Evolutionary conservation across 2,113 vertebrate genomes (phyloP).

Genomic region (Pantherophis guttatus): DNA sequence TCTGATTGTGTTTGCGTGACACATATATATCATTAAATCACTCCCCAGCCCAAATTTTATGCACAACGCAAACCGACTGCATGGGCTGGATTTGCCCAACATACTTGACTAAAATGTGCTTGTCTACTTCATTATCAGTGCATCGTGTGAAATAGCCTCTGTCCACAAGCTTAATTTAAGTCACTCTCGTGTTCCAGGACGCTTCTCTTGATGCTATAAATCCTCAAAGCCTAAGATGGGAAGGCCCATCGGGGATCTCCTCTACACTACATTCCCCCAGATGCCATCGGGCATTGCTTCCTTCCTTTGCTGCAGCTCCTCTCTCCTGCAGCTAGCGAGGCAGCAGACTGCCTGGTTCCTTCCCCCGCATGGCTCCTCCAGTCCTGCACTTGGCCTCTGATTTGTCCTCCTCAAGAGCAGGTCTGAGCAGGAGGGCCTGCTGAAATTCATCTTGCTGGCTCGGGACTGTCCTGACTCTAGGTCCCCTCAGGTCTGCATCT

Average conservation of each 20-base stretch:
- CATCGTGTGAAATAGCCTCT: not conserved
- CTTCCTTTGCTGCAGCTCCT: not conserved
- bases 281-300: not conserved
- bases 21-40: not conserved
- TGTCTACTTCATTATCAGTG: not conserved
- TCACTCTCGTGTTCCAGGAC: not conserved
- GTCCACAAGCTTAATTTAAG: not conserved
- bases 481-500: not conserved
- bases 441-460: not conserved
- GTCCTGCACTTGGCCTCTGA: not conserved
- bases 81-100: not conserved
- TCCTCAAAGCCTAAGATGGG: not conserved
- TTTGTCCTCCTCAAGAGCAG: not conserved
- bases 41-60: not conserved
- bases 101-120: not conserved
- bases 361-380: not conserved
- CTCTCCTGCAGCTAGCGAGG: not conserved
- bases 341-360: not conserved
- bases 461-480: not conserved
- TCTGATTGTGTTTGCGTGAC: not conserved
- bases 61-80: not conserved
- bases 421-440: no score
- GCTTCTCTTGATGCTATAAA: not conserved
- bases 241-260: not conserved
- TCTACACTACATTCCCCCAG: not conserved